Conservation (phyloP, 2,888 invertebrate species). For the Cosmia pyralina region DNA sequence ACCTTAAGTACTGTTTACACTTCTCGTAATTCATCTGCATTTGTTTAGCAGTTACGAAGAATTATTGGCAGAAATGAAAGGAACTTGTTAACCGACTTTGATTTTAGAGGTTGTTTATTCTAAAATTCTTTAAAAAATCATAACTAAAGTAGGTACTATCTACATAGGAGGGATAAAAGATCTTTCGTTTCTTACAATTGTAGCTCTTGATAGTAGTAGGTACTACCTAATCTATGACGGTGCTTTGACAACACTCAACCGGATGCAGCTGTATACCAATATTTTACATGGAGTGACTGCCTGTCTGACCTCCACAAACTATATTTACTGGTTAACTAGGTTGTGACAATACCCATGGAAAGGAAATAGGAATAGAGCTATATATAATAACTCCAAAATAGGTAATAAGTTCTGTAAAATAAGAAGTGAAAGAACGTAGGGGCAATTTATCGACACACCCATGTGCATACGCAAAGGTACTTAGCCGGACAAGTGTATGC, state of each 20-base stretch:
- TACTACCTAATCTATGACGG: background rate
- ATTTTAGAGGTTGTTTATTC: slow-evolving; percentile 25
- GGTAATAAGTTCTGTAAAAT: background rate
- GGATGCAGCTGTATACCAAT: background rate
- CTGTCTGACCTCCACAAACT: background rate
- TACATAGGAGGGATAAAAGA: background rate
- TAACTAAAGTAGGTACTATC: background rate
- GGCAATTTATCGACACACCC: background rate
- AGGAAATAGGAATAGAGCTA: background rate
- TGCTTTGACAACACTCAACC: background rate
- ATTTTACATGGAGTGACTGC: background rate
- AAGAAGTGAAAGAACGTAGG: background rate
- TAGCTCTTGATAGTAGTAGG: background rate
- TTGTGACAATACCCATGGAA: background rate
- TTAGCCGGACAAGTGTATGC: slow-evolving; percentile 25
- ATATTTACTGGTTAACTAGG: background rate
- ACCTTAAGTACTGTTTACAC: slow-evolving; percentile 48
- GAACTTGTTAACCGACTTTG: slow-evolving; percentile 13
- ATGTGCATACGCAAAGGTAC: background rate
- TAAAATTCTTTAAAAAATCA: slow-evolving; percentile 24
- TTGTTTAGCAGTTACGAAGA: slow-evolving; percentile 46
- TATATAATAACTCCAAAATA: background rate
- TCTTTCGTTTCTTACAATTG: background rate
- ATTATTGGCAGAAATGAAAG: slow-evolving; percentile 27
- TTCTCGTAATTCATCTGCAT: slow-evolving; percentile 45